A percentile compares a stretch with the other conserved stretches of the same genome.
Evolutionary conservation across 1,140 invertebrate genomes (phyloP).

Genomic region (Zaprionus ghesquierei): DNA sequence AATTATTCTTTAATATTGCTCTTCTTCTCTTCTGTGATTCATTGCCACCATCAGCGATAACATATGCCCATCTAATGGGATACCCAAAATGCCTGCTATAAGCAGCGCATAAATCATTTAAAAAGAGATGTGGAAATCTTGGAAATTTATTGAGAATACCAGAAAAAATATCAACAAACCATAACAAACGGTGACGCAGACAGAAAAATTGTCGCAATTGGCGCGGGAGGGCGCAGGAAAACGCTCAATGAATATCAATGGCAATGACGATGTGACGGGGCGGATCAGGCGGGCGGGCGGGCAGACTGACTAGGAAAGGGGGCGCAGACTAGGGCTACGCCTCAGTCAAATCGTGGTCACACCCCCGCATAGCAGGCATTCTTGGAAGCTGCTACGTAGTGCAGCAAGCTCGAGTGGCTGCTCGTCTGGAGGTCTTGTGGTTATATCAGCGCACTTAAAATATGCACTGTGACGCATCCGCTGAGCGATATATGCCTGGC

Average conservation of each 20-base stretch:
- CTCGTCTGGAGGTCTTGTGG: constrained; percentile 47
- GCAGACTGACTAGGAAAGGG: background rate
- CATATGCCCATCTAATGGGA: background rate
- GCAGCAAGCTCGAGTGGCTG: constrained; percentile 40
- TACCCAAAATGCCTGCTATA: background rate
- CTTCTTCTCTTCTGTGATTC: background rate
- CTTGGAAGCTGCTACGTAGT: constrained; percentile 61
- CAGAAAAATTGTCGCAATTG: constrained; percentile 73
- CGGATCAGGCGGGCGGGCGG: background rate
- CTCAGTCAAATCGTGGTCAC: constrained; percentile 43
- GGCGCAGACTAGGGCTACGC: background rate
- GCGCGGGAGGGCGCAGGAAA: constrained; percentile 25
- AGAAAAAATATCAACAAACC: constrained; percentile 46
- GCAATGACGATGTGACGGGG: constrained; percentile 30
- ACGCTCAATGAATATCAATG: constrained; percentile 69
- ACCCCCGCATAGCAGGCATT: constrained; percentile 67
- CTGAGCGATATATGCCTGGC: constrained; percentile 43
- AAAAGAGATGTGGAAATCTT: constrained; percentile 46
- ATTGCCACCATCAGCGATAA: background rate
- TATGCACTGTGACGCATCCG: constrained; percentile 74
- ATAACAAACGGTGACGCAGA: constrained; percentile 69
- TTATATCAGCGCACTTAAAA: constrained; percentile 73
- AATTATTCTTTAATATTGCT: background rate
- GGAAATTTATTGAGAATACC: constrained; percentile 22
- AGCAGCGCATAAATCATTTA: constrained; percentile 70